A percentile compares a stretch with the other conserved stretches of the same genome.
Evolutionary conservation across 2,797 vertebrate genomes (phyloP).

Genomic region (Malurus leucopterus): DNA sequence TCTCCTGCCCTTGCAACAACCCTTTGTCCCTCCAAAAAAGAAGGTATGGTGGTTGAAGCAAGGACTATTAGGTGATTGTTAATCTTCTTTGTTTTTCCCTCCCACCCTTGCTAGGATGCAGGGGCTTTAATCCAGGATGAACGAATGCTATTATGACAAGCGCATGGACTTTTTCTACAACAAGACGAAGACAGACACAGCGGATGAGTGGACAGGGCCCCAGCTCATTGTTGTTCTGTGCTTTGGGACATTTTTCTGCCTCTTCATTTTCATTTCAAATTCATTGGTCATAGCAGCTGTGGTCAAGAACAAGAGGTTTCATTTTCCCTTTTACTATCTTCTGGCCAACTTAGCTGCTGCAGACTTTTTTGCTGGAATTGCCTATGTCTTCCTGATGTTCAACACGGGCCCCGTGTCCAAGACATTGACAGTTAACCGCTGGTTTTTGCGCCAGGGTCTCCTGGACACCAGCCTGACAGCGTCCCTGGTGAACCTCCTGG

Average conservation of each 20-base stretch:
- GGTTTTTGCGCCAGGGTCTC: constrained; percentile 93
- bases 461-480: constrained; percentile 92
- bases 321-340: constrained; percentile 96
- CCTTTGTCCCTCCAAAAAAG: neutral
- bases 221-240: constrained; percentile 83
- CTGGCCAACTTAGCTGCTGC: constrained; percentile 92
- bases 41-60: neutral
- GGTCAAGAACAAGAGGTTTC: constrained; percentile 91
- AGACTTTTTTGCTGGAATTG: constrained; percentile 94
- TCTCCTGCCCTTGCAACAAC: rapidly evolving
- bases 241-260: constrained; percentile 89
- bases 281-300: constrained; percentile 90
- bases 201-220: constrained; percentile 75
- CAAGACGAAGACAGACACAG: constrained; percentile 70
- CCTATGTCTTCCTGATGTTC: constrained; percentile 96
- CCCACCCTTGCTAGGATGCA: constrained; percentile 62
- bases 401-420: constrained; percentile 86
- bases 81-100: neutral
- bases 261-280: constrained; percentile 93
- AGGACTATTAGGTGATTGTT: neutral
- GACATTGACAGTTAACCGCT: constrained; percentile 82
- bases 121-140: constrained; percentile 77
- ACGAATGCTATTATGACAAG: constrained; percentile 83
- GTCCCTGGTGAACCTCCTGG: constrained; percentile 88
- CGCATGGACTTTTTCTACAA: constrained; percentile 92